Evolutionary conservation across 2,888 invertebrate species (phyloP).

Genomic region (Melipona beecheii): DNA sequence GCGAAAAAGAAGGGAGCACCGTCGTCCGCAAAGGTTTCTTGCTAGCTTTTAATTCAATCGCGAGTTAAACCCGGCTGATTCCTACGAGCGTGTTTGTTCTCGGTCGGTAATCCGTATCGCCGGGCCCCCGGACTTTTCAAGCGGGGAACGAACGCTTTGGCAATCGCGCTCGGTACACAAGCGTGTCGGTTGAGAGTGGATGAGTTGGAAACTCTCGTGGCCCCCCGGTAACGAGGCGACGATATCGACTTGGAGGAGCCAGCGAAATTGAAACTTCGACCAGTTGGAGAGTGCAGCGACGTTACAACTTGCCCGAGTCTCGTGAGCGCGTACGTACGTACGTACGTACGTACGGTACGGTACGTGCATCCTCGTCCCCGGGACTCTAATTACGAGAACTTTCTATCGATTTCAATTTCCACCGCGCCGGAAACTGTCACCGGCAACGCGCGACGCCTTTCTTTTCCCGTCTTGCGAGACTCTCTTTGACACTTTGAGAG

Average conservation of each 20-base stretch:
- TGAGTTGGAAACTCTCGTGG: conserved; percentile 59
- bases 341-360: too few relatives aligned
- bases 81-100: conserved; percentile 39
- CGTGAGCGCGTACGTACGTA: too few relatives aligned
- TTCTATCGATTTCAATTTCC: conserved; percentile 20
- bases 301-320: conserved; percentile 3
- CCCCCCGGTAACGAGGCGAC: conserved; percentile 44
- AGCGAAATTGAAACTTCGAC: conserved; percentile 57
- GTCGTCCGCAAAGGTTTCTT: background rate
- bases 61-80: background rate
- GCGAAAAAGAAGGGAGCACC: background rate
- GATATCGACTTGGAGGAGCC: conserved; percentile 26
- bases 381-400: conserved; percentile 27
- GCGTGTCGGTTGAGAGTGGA: conserved; percentile 19
- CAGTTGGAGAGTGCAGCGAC: conserved; percentile 17
- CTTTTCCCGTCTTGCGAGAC: background rate
- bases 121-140: conserved; percentile 39
- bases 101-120: conserved; percentile 39
- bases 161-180: conserved; percentile 45
- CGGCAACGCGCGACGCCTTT: background rate
- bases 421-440: background rate
- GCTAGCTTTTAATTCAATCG: conserved; percentile 14
- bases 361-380: background rate
- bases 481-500: too few relatives aligned
- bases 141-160: conserved; percentile 45